Evolutionary conservation across 2,113 vertebrate genomes (phyloP), one percentile per base, ranked within the genome.

Genomic region (Solenodon paradoxus): DNA sequence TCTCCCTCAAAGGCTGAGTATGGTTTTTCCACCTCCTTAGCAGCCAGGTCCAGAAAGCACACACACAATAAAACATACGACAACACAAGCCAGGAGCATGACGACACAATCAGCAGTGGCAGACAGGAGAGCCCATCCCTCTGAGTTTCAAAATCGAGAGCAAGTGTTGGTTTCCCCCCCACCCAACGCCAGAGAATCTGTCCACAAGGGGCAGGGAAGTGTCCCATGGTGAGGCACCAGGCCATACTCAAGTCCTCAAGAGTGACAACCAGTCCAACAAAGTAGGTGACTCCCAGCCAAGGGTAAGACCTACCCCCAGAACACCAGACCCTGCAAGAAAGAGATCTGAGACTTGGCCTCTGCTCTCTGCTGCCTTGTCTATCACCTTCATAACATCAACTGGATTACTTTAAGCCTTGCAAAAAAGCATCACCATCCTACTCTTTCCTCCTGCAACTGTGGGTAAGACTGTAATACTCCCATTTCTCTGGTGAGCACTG

Each of bases 1-100:
- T 93, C 95, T 96, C 88, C 71, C 66, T 94, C 32, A 53, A 81
- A 85, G 61, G 90, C 13, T 51, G 78, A 88, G 81, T 92, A 94
- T 0, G 2, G 90, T 66, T 81, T 92, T 88, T 40, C 90, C 82
- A 83, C 71, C 94, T 92, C 81, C 95, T 91, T 71, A 57, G 96
- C 12, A 96, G 94, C 97, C 88, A 94, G 64, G 53, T 95, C 84
- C 77, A 20, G 57, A 95, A 80, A 22, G 94, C 49, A 88, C 47
- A 90, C 91, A 89, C 87, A 42, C 94, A 66, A 75, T 75, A 79
- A 96, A 93, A 92, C 68, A 96, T 92, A 88, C 77, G n/a, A 75
- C 49, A 59, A 55, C 51, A 17, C 84, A 88, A 90, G 94, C 92
- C 90, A 88, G n/a, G 38, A 74, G 74, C 90, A 88, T 88, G 95